Percentiles rank a stretch among this genome's conserved stretches.
Conservation (phyloP, 2,888 invertebrate genomes). For the Parnassius apollo region DNA sequence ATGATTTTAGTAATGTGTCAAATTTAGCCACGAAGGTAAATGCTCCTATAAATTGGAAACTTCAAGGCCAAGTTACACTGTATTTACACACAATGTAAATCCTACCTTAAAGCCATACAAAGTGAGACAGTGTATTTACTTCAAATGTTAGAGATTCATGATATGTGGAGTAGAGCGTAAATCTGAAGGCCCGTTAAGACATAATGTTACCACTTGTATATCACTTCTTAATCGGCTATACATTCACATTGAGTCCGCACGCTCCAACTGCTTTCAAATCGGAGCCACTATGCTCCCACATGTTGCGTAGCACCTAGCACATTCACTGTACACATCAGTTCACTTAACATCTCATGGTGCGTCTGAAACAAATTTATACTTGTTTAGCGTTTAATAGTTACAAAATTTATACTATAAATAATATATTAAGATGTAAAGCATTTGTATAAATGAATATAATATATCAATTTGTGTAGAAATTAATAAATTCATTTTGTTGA, state of each 20-base stretch:
- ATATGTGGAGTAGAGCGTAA: conserved; percentile 67
- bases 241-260: conserved; percentile 1
- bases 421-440: too few species aligned
- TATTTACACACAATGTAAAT: conserved; percentile 2
- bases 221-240: conserved; percentile 24
- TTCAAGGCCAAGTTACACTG: not conserved
- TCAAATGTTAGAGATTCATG: conserved; percentile 59
- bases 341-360: conserved; percentile 43
- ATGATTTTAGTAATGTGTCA: too few species aligned
- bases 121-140: conserved; percentile 1
- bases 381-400: too few species aligned
- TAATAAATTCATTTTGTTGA: too few species aligned
- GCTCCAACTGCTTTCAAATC: conserved; percentile 14
- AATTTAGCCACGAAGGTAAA: too few species aligned
- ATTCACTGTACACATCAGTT: conserved; percentile 70
- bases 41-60: too few species aligned
- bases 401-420: too few species aligned
- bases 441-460: too few species aligned
- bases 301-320: conserved; percentile 66
- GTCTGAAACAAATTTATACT: conserved; percentile 31
- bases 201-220: conserved; percentile 19
- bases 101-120: not conserved
- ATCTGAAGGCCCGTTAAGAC: conserved; percentile 50
- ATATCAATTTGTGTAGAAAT: too few species aligned
- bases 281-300: conserved; percentile 46